phyloP scores from a whole-genome alignment of 2,888 invertebrate species.

The Odontocerum albicorne region DNA sequence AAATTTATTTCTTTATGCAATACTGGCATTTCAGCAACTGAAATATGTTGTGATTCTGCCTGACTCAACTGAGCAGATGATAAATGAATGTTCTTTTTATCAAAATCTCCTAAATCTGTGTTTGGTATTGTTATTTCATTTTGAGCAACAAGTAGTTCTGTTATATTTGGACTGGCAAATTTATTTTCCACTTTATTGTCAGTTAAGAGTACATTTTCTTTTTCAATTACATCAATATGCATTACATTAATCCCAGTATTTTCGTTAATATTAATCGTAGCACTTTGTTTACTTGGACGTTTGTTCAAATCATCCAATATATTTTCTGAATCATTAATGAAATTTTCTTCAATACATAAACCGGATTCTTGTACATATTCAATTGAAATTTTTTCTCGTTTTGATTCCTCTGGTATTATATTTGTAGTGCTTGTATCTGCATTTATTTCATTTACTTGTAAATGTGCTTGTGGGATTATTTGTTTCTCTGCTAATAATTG shows the following conservation, averaged over 20 bases:
- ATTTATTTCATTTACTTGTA: slow-evolving; percentile 38
- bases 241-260: slow-evolving; percentile 45
- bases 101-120: slow-evolving; percentile 36
- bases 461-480: slow-evolving; percentile 37
- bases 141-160: slow-evolving; percentile 37
- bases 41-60: slow-evolving; percentile 38
- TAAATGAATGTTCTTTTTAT: slow-evolving; percentile 44
- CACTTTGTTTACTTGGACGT: slow-evolving; percentile 27
- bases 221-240: slow-evolving; percentile 49
- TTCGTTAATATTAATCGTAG: slow-evolving; percentile 38
- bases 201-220: slow-evolving; percentile 43
- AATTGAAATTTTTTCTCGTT: slow-evolving; percentile 42
- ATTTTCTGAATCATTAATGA: slow-evolving; percentile 42
- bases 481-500: slow-evolving; percentile 35
- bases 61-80: slow-evolving; percentile 49
- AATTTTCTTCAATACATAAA: slow-evolving; percentile 40
- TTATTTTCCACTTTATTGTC: slow-evolving; percentile 36
- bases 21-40: slow-evolving; percentile 33
- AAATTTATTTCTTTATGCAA: slow-evolving; percentile 40
- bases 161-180: slow-evolving; percentile 39
- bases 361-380: slow-evolving; percentile 37
- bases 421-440: slow-evolving; percentile 38
- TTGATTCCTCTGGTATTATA: slow-evolving; percentile 39
- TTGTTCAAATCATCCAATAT: slow-evolving; percentile 30
- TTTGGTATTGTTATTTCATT: slow-evolving; percentile 39